Evolutionary conservation across 2,113 vertebrate species (phyloP), one percentile per base, ranked within the genome.

Genomic region (Opisthocomus hoazin): DNA sequence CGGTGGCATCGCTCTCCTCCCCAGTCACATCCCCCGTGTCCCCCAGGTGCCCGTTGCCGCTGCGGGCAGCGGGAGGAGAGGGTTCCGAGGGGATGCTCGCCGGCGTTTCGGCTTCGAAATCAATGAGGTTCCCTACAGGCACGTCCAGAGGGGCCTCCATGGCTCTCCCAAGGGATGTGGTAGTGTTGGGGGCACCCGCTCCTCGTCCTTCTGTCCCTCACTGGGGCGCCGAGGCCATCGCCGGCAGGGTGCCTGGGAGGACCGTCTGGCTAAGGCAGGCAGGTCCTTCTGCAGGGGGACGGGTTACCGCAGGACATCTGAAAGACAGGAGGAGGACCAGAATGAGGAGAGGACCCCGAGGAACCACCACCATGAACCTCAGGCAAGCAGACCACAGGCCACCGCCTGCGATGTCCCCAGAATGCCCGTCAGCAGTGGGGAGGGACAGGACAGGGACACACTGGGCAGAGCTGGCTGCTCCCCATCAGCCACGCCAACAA

Each of bases 1-100:
- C 99, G 0, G 99, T 99, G 80, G 98, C 98, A 37, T 99, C 99
- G 2, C 99, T 99, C 95, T 99, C 98, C 1, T 98, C 97, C 0
- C 80, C 97, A 0, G 95, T 93, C 19, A 41, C 57, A 0, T 97
- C 97, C 11, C 91, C 97, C 0, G 8, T 0, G 3, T 57, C 64
- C 37, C 50, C 89, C 58, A 19, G 50, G 26, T 77, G 84, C 3
- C 92, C 92, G 6, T 57, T 96, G 82, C 90, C 95, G 3, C 90
- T 60, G 41, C 97, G 96, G 4, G 61, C 88, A 1, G 87, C 3
- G 0, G 87, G 51, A 13, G 95, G 83, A 2, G 79, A 61, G 0
- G 91, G 88, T 20, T 96, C 95, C 0, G 80, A 15, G 4, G 98
- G 95, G 12, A 87, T 50, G 11, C 97, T 78, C 30, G 97, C 1